Evolutionary conservation across 2,888 invertebrate genomes (phyloP), one percentile per base, ranked within the genome.

Genomic region (Aricia artaxerxes): DNA sequence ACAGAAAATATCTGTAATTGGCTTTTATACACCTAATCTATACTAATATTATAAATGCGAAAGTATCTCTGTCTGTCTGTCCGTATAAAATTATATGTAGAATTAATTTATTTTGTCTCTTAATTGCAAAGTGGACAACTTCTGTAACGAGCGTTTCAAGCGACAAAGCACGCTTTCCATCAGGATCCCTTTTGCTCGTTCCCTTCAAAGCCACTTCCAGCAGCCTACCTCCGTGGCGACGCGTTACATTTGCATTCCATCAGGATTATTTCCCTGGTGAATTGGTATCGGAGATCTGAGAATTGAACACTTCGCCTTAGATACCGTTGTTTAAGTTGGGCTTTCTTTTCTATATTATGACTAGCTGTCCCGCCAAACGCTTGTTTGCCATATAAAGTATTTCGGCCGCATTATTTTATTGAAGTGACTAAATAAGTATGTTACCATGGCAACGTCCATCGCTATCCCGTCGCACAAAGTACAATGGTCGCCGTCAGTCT

Each of bases 161-260:
- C 49, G 49, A 49, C 49, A 49, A 49, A 11, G 49, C 49, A 16
- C 57, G 57, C 57, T 57, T 57, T 4, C 13, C 57, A 57, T 57
- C 57, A 57, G 57, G 57, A 57, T 57, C 57, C 16, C 16, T 57
- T 53, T 57, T 57, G 16, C 49, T 49, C 11, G 4, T 57, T 57
- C 4, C 1, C 4, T 57, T 16, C 16, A 11, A 64, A 64, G 64
- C 6, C 64, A 4, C 31, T 64, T 31, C 64, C 24, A 64, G 64
- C 64, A 31, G 0, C 3, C 24, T 64, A 31, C 31, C 31, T 64
- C 9, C 64, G 9, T 64, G 64, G 64, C 64, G 64, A 64, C 64
- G 11, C 87, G 86, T 88, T 87, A 88, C 89, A 91, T 92, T 92
- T 92, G 91, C 92, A 92, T 92, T 85, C 81, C 84, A 82, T 82